These are phyloP conservation scores for Drosophila leonis DNA, from an alignment of 2,888 invertebrate species.

Conservation along the genomic window DNA sequence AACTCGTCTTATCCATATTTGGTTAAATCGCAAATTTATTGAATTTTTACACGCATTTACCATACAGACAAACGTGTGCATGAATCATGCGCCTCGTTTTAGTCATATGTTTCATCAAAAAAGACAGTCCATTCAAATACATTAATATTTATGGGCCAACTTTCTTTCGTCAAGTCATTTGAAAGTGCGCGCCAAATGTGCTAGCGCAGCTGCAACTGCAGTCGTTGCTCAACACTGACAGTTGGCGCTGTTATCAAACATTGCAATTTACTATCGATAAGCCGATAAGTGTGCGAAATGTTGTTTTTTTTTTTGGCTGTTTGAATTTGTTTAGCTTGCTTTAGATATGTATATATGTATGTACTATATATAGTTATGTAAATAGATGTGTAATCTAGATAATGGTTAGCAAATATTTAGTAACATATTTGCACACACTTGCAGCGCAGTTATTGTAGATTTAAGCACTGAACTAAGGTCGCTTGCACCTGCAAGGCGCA, in stretches of 20 bases:
- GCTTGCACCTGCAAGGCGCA: neutral
- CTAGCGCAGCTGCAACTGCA: neutral
- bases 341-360: neutral
- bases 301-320: neutral
- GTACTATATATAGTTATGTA: neutral
- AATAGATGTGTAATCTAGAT: neutral
- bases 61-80: slow-evolving; percentile 10
- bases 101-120: slow-evolving; percentile 28
- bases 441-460: neutral
- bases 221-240: slow-evolving; percentile 36
- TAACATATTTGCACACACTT: slow-evolving; percentile 1
- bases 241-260: neutral
- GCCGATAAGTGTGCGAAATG: slow-evolving; percentile 9
- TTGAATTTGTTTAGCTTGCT: neutral
- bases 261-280: slow-evolving; percentile 31
- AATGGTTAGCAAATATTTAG: neutral
- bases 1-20: slow-evolving; percentile 49
- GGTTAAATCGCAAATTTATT: slow-evolving; percentile 40
- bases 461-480: neutral
- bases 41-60: slow-evolving; percentile 23
- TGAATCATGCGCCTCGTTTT: slow-evolving; percentile 41
- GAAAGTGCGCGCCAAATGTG: slow-evolving; percentile 31
- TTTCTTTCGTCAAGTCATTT: slow-evolving; percentile 3
- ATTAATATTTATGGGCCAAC: slow-evolving; percentile 6
- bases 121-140: neutral